Conservation (phyloP, 2,797 vertebrate genomes). For the Chrysocyon brachyurus region DNA sequence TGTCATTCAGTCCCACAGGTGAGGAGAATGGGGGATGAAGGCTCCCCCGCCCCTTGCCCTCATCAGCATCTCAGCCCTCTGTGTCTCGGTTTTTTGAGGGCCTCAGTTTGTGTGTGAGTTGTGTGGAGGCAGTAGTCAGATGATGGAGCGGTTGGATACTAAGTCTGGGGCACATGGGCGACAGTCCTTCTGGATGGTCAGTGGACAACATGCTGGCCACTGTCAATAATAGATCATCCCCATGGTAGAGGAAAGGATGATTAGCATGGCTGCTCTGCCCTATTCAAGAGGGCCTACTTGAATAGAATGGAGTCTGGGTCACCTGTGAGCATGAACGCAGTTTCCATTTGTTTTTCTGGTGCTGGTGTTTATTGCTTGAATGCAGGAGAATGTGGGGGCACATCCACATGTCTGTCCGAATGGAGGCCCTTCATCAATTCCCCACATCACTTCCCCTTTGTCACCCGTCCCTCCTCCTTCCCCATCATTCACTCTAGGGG, state of each 20-base stretch:
- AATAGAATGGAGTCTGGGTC: neutral
- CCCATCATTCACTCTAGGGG: neutral
- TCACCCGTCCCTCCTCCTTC: neutral
- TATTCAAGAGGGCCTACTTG: neutral
- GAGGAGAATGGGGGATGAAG: neutral
- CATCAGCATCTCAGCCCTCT: neutral
- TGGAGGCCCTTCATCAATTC: neutral
- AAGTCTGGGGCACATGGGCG: too few species aligned
- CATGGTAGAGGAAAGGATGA: neutral
- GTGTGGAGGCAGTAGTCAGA: neutral
- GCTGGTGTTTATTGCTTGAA: neutral
- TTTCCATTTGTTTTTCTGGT: neutral
- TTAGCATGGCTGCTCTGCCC: neutral
- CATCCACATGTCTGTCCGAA: neutral
- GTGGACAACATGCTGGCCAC: neutral
- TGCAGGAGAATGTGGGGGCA: neutral
- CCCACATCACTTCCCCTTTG: neutral
- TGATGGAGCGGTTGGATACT: neutral
- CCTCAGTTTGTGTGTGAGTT: neutral
- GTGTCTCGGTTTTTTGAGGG: neutral
- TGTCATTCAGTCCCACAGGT: neutral
- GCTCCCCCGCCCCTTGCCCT: fast-evolving
- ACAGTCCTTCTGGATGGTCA: neutral
- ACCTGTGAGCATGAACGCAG: neutral
- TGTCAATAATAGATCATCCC: neutral